Evolutionary conservation across 2,113 vertebrate species (phyloP), one percentile per base, ranked within the genome.

Genomic region (Crotalus horridus): DNA sequence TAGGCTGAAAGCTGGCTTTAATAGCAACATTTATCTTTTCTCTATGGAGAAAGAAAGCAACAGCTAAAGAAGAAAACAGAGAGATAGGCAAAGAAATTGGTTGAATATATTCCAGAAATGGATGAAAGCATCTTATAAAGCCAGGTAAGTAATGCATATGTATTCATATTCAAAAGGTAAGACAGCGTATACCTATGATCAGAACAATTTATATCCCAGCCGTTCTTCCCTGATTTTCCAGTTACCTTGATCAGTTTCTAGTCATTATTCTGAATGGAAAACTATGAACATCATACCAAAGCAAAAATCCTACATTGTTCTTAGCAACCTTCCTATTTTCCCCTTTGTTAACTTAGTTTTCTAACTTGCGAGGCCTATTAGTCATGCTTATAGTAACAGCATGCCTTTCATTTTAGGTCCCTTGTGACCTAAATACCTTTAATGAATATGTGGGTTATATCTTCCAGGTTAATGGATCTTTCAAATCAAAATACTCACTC

Each of bases 281-380:
- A 3, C 29, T 58, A 10, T 13, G 46, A 43, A 86, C 48, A 55
- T 7, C 29, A 53, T 15, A 48, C 91, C 48, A 90, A 87, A 55
- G 9, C 6, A 53, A 21, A 81, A 81, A 56, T 33, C 11, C 21
- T 20, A 15, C 15, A 17, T 33, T 59, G 29, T 51, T 91, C 39
- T 29, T 61, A 39, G 46, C 13, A 33, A 29, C 12, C 24, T 91
- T 85, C 69, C 33, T 23, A 5, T 89, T 21, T 43, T 17, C 48
- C 6, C 4, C 21, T n/a, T 55, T 55, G 46, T 7, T 87, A 53
- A 21, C 23, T 91, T 56, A 39, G 88, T 85, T 92, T 39, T 11
- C 43, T 87, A 48, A 26, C 29, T 87, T 94, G 90, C 74, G 51
- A 56, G 91, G 89, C 93, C 89, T 90, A 69, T 92, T 92, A 90